Evolutionary conservation across 1,140 invertebrate species (phyloP).

Genomic region (Pentalonia nigronervosa): DNA sequence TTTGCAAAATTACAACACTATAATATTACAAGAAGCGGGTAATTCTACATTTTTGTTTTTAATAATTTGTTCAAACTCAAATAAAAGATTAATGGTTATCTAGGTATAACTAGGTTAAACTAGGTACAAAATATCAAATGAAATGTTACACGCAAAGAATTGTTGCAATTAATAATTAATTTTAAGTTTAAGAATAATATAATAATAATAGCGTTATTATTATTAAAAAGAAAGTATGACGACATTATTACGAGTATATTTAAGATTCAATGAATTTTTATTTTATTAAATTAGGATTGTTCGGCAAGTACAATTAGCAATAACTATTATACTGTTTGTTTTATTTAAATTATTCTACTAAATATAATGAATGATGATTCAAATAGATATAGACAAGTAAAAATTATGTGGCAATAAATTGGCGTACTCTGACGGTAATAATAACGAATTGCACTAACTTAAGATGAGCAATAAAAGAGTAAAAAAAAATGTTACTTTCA

Average conservation of each 20-base stretch:
- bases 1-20: background rate
- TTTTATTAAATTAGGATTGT: background rate
- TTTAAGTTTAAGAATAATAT: background rate
- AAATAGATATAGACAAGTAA: background rate
- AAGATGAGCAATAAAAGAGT: background rate
- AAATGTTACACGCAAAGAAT: background rate
- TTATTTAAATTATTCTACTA: background rate
- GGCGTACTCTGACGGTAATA: background rate
- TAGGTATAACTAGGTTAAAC: background rate
- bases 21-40: background rate
- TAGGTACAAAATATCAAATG: too few relatives aligned
- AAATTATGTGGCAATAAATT: constrained; percentile 8
- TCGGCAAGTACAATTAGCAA: background rate
- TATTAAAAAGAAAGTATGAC: background rate
- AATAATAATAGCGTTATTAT: background rate
- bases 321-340: background rate
- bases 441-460: background rate
- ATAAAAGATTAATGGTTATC: background rate
- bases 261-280: background rate
- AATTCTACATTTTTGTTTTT: background rate
- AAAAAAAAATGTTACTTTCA: background rate
- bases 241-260: background rate
- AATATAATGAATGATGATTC: background rate
- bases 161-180: background rate
- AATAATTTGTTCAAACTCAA: background rate